Evolutionary conservation across 23 tunicate genomes (phyloP).

Genomic region (Trididemnum nubilum): DNA sequence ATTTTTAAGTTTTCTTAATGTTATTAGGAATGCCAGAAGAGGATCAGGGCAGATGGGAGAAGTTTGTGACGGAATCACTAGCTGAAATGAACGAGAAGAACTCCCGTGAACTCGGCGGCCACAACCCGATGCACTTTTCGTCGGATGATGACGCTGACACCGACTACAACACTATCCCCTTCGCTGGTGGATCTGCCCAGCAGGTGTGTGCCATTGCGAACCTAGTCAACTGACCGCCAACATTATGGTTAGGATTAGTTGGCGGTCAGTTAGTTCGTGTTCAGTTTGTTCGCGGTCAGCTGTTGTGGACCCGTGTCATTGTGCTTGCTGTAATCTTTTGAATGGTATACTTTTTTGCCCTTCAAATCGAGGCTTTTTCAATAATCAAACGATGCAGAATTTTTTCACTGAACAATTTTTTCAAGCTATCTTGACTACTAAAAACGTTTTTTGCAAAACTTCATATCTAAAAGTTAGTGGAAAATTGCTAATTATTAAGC

Average conservation of each 20-base stretch:
- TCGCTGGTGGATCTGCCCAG: conserved; percentile 64
- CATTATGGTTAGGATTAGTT: too few relatives aligned
- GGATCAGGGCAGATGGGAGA: conserved; percentile 92
- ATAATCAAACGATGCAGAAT: too few relatives aligned
- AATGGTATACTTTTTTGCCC: neutral
- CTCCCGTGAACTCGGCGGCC: conserved; percentile 87
- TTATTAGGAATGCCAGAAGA: conserved; percentile 92
- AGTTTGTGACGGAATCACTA: conserved; percentile 72
- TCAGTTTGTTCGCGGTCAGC: too few relatives aligned
- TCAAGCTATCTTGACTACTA: too few relatives aligned
- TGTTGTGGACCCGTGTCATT: too few relatives aligned
- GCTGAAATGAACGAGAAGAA: conserved; percentile 88
- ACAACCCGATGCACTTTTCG: conserved; percentile 91
- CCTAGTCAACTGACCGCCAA: too few relatives aligned
- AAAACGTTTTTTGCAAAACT: too few relatives aligned
- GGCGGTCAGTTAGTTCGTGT: too few relatives aligned
- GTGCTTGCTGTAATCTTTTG: neutral
- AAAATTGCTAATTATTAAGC: too few relatives aligned
- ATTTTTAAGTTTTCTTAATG: neutral
- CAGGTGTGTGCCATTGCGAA: conserved; percentile 80
- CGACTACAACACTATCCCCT: conserved; percentile 62
- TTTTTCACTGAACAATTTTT: too few relatives aligned
- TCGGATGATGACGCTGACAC: conserved; percentile 82
- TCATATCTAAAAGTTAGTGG: too few relatives aligned
- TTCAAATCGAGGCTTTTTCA: neutral